Conservation (phyloP, 1,140 invertebrate genomes). For the Campodea augens region DNA sequence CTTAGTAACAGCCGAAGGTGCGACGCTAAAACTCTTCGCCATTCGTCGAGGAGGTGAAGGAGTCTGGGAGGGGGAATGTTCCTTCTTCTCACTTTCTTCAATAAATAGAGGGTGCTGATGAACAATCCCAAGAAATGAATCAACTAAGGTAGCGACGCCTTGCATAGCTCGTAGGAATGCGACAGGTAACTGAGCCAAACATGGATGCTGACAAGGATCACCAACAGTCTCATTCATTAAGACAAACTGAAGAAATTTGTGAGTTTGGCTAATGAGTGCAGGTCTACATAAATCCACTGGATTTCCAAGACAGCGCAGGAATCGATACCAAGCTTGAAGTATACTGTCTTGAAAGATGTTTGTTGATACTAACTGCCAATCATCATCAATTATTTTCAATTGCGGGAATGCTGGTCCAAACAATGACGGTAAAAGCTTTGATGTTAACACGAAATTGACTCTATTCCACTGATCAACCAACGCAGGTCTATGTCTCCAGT, state of each 20-base stretch:
- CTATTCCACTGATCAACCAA: constrained; percentile 90
- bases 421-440: constrained; percentile 63
- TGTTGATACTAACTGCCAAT: constrained; percentile 51
- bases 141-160: constrained; percentile 78
- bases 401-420: constrained; percentile 73
- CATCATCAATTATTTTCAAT: constrained; percentile 71
- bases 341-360: constrained; percentile 76
- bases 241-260: constrained; percentile 54
- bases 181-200: constrained; percentile 59
- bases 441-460: constrained; percentile 73
- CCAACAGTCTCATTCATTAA: constrained; percentile 42
- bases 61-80: constrained; percentile 25
- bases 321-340: constrained; percentile 84
- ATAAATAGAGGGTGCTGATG: not conserved
- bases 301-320: constrained; percentile 81
- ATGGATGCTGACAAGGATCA: constrained; percentile 82
- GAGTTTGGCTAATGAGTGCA: constrained; percentile 64
- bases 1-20: constrained; percentile 39
- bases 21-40: constrained; percentile 73
- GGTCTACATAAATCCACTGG: constrained; percentile 80
- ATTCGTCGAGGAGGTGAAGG: constrained; percentile 60
- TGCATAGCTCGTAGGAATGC: constrained; percentile 89
- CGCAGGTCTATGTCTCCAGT: constrained; percentile 80
- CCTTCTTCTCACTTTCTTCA: constrained; percentile 2
- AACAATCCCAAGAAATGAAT: constrained; percentile 71